These are phyloP conservation scores for Brachionus calyciflorus DNA, from an alignment of 1,140 invertebrate species.

Conservation along the genomic window DNA sequence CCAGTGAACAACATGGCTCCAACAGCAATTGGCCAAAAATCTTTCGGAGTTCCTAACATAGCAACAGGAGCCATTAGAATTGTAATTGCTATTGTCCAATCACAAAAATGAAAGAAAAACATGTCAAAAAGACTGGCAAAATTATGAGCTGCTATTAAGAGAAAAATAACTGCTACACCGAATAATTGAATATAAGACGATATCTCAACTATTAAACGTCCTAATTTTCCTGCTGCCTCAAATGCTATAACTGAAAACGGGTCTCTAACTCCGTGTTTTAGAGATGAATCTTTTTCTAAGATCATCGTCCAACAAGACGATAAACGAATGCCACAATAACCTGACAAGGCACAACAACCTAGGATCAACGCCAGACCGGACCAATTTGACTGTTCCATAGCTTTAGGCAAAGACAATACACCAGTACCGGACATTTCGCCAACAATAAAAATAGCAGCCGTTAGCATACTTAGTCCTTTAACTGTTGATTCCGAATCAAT, in stretches of 20 bases:
- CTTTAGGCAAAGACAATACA: constrained; percentile 69
- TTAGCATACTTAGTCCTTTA: constrained; percentile 56
- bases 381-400: constrained; percentile 69
- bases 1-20: constrained; percentile 53
- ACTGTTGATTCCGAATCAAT: constrained; percentile 47
- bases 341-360: constrained; percentile 65
- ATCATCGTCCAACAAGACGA: constrained; percentile 72
- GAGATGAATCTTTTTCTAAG: constrained; percentile 68
- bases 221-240: constrained; percentile 65
- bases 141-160: constrained; percentile 33
- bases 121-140: constrained; percentile 23
- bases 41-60: constrained; percentile 68
- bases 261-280: constrained; percentile 62
- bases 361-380: constrained; percentile 66
- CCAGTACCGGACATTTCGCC: constrained; percentile 75
- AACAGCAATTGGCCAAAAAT: constrained; percentile 53
- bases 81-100: constrained; percentile 67
- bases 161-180: constrained; percentile 37
- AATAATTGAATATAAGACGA: constrained; percentile 35
- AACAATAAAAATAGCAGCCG: constrained; percentile 68
- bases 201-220: constrained; percentile 50
- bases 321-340: constrained; percentile 63
- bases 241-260: constrained; percentile 70
- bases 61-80: constrained; percentile 66
- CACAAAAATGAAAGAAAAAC: constrained; percentile 57